Evolutionary conservation across 2,797 vertebrate genomes (phyloP).

Genomic region (Limosa lapponica): DNA sequence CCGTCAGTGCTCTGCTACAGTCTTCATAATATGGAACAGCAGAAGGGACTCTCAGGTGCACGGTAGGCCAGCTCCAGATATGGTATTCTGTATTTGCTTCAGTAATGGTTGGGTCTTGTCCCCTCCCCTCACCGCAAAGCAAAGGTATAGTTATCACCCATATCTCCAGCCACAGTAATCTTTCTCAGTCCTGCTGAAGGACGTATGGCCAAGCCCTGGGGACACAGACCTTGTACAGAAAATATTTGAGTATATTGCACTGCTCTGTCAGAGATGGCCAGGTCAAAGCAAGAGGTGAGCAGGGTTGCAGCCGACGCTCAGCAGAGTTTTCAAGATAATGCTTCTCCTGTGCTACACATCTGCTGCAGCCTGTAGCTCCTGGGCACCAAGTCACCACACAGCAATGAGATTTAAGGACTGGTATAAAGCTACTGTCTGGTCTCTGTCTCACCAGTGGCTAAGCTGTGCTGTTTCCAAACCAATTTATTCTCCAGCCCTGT

Average conservation of each 20-base stretch:
- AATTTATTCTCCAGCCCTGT: background rate
- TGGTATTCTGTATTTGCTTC: rapidly evolving
- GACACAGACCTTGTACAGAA: background rate
- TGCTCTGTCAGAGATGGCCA: background rate
- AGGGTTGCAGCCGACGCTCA: background rate
- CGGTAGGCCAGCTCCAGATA: background rate
- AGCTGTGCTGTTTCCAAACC: background rate
- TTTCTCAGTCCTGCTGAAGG: background rate
- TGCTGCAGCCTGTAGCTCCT: background rate
- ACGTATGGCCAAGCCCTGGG: background rate
- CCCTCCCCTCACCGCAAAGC: background rate
- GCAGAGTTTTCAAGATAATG: background rate
- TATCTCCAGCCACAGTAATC: rapidly evolving
- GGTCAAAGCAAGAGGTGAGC: background rate
- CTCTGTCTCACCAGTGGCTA: background rate
- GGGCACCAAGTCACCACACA: background rate
- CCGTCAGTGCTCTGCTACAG: background rate
- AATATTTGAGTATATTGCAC: background rate
- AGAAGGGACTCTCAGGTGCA: background rate
- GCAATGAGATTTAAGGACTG: background rate
- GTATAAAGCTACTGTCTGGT: background rate
- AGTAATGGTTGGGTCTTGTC: background rate
- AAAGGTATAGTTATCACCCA: background rate
- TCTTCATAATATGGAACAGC: background rate
- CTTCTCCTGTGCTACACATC: background rate